Evolutionary conservation across 2,113 vertebrate genomes (phyloP).

Genomic region (Leptodactylus fuscus): DNA sequence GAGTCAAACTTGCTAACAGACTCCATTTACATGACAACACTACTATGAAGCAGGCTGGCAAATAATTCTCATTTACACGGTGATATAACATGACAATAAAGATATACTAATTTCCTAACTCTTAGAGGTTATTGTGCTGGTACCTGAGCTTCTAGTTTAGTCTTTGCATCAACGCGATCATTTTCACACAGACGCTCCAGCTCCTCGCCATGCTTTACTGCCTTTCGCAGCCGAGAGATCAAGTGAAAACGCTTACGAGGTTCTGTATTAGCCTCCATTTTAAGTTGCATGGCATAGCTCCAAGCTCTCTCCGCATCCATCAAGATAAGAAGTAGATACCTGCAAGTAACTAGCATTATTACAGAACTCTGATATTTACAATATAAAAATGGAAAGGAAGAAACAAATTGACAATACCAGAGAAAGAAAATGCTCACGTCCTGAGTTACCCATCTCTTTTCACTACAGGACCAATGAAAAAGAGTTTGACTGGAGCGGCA

Average conservation of each 20-base stretch:
- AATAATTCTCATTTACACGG: no score
- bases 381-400: not conserved
- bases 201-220: slow-evolving; percentile 91
- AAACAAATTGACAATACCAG: not conserved
- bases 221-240: slow-evolving; percentile 90
- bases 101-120: no score
- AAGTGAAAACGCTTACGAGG: slow-evolving; percentile 95
- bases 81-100: no score
- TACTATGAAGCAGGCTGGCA: no score
- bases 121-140: no score
- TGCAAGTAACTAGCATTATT: slow-evolving; percentile 60
- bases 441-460: no score
- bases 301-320: slow-evolving; percentile 97
- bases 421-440: not conserved
- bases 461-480: no score
- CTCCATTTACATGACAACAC: no score
- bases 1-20: no score
- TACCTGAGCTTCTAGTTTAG: slow-evolving; percentile 97
- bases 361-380: not conserved
- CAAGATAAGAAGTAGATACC: slow-evolving; percentile 91
- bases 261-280: slow-evolving; percentile 96
- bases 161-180: slow-evolving; percentile 91
- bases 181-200: slow-evolving; percentile 95
- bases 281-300: slow-evolving; percentile 99
- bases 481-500: no score